phyloP scores from a whole-genome alignment of 1,140 invertebrate species.

The Sycobia sp. region DNA sequence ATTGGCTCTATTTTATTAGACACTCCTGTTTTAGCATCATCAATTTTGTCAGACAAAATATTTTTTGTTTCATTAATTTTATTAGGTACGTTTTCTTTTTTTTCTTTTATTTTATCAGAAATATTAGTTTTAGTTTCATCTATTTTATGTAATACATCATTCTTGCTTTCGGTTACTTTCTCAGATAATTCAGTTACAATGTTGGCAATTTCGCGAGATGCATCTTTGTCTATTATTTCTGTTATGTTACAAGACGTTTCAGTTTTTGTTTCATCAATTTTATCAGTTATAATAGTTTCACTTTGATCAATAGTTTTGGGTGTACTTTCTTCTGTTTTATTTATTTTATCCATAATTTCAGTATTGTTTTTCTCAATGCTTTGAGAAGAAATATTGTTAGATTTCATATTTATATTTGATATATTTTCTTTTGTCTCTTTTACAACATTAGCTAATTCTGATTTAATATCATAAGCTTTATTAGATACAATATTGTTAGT shows the following conservation, averaged over 20 bases:
- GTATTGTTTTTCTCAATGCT: constrained; percentile 13
- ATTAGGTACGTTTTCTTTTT: not conserved
- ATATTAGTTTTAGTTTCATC: not conserved
- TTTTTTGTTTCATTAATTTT: not conserved
- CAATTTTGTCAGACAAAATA: not conserved
- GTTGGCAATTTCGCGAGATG: too few relatives aligned
- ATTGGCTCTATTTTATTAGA: too few relatives aligned
- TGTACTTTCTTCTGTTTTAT: not conserved
- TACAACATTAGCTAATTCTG: not conserved
- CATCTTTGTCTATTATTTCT: too few relatives aligned
- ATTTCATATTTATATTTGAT: constrained; percentile 1
- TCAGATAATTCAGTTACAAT: too few relatives aligned
- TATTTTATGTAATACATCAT: not conserved
- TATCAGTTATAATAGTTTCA: not conserved
- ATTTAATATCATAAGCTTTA: too few relatives aligned
- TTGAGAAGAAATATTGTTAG: not conserved
- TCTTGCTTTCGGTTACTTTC: too few relatives aligned
- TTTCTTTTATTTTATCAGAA: not conserved
- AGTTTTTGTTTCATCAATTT: too few relatives aligned
- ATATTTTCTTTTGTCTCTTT: not conserved
- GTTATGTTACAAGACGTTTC: too few relatives aligned
- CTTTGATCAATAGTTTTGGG: not conserved
- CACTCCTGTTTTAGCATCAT: not conserved
- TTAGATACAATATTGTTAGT: too few relatives aligned
- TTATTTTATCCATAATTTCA: not conserved